These are phyloP conservation scores for Myxocyprinus asiaticus DNA, from an alignment of 2,113 vertebrate genomes.

Conservation along the genomic window DNA sequence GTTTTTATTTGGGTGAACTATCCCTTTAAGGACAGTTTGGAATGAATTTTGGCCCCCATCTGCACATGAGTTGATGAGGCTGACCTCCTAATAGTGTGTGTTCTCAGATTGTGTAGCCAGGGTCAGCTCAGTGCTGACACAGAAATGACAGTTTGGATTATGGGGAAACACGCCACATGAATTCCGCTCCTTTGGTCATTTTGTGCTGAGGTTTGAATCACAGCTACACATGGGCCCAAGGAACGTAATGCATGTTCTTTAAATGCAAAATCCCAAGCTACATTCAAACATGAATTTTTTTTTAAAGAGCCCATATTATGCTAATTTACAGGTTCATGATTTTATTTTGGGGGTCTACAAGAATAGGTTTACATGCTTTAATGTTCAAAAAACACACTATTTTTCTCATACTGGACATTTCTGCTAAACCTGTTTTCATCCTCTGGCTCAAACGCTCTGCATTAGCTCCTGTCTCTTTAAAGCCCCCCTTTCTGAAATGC, in stretches of 20 bases:
- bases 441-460: too few species aligned
- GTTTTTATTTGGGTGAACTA: too few species aligned
- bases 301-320: too few species aligned
- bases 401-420: too few species aligned
- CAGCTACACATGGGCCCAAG: background rate
- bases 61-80: background rate
- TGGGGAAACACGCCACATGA: slow-evolving; percentile 11
- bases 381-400: too few species aligned
- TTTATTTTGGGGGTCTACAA: too few species aligned
- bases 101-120: background rate
- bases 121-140: slow-evolving; percentile 38
- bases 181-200: slow-evolving; percentile 15
- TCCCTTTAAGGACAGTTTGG: too few species aligned
- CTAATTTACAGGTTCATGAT: too few species aligned
- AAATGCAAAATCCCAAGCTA: background rate
- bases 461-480: too few species aligned
- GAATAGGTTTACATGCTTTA: too few species aligned
- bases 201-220: slow-evolving; percentile 17
- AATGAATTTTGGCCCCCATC: background rate
- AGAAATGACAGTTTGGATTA: slow-evolving; percentile 53
- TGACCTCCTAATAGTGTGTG: background rate
- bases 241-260: background rate
- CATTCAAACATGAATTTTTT: background rate
- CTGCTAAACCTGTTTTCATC: too few species aligned
- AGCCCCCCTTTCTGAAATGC: too few species aligned